phyloP scores from a whole-genome alignment of 2,113 vertebrate genomes.

The Todiramphus chloris region DNA sequence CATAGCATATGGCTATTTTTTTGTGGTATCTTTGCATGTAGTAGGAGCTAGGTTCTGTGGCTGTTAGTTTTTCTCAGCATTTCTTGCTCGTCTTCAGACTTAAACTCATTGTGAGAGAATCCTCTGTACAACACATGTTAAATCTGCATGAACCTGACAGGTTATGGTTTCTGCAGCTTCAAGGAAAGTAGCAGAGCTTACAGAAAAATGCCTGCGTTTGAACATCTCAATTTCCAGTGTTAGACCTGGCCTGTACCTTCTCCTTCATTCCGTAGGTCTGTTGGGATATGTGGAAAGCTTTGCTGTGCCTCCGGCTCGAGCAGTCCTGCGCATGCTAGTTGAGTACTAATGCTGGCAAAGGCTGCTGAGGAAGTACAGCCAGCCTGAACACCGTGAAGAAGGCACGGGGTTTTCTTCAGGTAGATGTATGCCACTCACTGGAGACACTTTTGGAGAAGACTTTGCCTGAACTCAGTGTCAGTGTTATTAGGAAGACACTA shows the following conservation, averaged over 20 bases:
- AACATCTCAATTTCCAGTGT: background rate
- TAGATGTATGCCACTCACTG: background rate
- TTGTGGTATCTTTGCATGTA: background rate
- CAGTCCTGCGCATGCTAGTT: rapidly evolving
- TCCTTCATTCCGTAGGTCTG: background rate
- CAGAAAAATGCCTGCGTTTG: background rate
- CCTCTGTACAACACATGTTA: background rate
- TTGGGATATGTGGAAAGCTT: background rate
- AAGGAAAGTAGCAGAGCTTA: background rate
- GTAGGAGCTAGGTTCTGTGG: background rate
- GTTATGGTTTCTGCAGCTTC: background rate
- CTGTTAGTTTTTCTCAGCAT: background rate
- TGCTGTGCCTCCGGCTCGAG: background rate
- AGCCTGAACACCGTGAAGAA: rapidly evolving
- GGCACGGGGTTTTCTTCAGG: background rate
- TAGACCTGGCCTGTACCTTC: background rate
- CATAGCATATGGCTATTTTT: background rate
- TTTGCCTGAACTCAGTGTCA: background rate
- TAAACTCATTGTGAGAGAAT: background rate
- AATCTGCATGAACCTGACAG: background rate
- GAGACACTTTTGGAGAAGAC: background rate
- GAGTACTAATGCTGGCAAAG: background rate
- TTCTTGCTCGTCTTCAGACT: background rate
- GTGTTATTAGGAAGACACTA: background rate
- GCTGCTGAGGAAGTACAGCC: background rate